Evolutionary conservation across 2,113 vertebrate species (phyloP).

Genomic region (Aptenodytes forsteri): DNA sequence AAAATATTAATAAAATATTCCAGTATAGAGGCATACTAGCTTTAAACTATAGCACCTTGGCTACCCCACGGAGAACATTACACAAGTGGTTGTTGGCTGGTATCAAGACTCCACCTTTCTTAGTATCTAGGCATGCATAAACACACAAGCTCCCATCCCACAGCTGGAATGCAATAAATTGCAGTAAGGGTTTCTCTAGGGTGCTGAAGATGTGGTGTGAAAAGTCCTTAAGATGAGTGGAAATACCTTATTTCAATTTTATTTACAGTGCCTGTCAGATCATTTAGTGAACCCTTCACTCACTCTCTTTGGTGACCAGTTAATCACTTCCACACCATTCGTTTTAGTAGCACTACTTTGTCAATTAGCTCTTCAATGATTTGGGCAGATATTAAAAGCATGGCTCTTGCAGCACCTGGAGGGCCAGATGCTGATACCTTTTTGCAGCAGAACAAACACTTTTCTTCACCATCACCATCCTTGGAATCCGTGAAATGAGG

Average conservation of each 20-base stretch:
- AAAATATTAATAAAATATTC: neutral
- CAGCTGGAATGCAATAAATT: neutral
- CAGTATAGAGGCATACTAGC: neutral
- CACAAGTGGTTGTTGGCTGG: neutral
- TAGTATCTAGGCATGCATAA: neutral
- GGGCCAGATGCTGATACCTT: neutral
- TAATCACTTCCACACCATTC: neutral
- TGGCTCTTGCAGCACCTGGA: neutral
- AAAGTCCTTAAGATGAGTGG: neutral
- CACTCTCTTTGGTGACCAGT: neutral
- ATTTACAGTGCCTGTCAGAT: neutral
- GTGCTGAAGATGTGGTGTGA: neutral
- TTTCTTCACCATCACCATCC: neutral
- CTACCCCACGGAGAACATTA: neutral
- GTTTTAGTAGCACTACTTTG: neutral
- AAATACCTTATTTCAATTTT: neutral
- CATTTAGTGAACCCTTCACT: neutral
- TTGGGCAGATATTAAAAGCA: neutral
- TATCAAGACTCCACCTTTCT: neutral
- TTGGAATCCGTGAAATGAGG: neutral
- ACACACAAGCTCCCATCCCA: neutral
- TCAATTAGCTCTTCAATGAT: neutral
- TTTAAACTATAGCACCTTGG: neutral
- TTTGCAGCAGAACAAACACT: neutral
- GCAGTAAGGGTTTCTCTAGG: neutral